Percentiles rank a stretch among this genome's conserved stretches.
Evolutionary conservation across 35 echinoderm and acorn worm genomes (phyloP).

Genomic region (Apostichopus japonicus): DNA sequence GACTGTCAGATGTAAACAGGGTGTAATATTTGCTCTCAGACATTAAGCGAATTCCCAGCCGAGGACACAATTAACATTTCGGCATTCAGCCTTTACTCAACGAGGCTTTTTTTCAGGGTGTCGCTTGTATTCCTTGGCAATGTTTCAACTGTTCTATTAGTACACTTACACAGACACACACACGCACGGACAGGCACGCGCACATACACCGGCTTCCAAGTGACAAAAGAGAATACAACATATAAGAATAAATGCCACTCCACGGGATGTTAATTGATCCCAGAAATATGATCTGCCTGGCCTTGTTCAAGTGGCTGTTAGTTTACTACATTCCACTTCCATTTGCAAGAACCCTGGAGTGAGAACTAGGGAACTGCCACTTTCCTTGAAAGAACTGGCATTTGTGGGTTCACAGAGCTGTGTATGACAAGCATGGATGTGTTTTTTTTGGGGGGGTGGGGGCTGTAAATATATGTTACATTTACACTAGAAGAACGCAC

Average conservation of each 20-base stretch:
- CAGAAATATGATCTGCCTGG: slow-evolving; percentile 3
- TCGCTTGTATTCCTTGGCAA: not conserved
- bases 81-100: no score
- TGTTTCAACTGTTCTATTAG: not conserved
- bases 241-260: not conserved
- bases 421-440: not conserved
- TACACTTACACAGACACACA: not conserved
- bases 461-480: no score
- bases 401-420: not conserved
- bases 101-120: not conserved
- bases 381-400: not conserved
- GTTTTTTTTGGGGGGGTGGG: not conserved
- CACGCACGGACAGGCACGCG: not conserved
- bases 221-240: not conserved
- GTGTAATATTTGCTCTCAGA: no score
- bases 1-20: no score
- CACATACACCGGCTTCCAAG: not conserved
- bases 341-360: not conserved
- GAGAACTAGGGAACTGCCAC: not conserved
- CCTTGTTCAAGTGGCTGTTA: slow-evolving; percentile 23
- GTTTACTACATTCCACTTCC: slow-evolving; percentile 16
- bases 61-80: no score
- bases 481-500: no score
- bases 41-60: no score
- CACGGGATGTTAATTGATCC: slow-evolving; percentile 18